Percentiles rank a stretch among this genome's conserved stretches.
Conservation (phyloP, 2,113 vertebrate genomes). For the Lanius collurio region DNA sequence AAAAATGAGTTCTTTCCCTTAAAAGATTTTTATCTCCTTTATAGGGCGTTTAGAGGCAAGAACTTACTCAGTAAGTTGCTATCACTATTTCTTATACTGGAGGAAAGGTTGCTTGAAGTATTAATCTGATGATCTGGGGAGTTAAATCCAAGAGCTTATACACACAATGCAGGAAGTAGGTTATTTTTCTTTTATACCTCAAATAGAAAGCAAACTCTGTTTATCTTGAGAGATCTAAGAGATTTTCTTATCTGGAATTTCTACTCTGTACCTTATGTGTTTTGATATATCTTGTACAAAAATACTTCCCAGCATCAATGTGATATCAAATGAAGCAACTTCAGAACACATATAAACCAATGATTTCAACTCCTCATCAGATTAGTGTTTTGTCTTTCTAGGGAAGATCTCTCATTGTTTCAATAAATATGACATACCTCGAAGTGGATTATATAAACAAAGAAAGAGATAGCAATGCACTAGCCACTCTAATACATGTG, state of each 20-base stretch:
- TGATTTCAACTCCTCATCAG: not conserved
- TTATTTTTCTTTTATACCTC: not conserved
- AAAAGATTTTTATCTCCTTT: not conserved
- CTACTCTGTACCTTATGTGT: fast-evolving
- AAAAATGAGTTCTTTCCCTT: not conserved
- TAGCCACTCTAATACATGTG: not conserved
- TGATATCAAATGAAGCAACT: not conserved
- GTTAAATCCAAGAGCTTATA: not conserved
- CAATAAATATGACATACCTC: fast-evolving
- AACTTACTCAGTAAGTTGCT: not conserved
- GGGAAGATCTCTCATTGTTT: not conserved
- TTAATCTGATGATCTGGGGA: not conserved
- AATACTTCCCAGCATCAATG: not conserved
- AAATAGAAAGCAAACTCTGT: not conserved
- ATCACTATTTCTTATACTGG: not conserved
- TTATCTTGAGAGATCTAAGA: conserved; percentile 4
- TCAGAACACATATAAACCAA: not conserved
- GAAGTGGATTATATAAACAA: not conserved
- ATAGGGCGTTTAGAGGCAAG: not conserved
- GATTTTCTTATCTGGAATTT: conserved; percentile 23
- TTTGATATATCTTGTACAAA: not conserved
- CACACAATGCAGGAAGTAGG: not conserved
- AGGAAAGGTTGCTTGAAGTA: not conserved
- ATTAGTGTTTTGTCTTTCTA: not conserved
- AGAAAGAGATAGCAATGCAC: not conserved